A percentile compares a stretch with the other conserved stretches of the same genome.
Conservation (phyloP, 1,140 invertebrate species). For the Neodiprion virginianus region DNA sequence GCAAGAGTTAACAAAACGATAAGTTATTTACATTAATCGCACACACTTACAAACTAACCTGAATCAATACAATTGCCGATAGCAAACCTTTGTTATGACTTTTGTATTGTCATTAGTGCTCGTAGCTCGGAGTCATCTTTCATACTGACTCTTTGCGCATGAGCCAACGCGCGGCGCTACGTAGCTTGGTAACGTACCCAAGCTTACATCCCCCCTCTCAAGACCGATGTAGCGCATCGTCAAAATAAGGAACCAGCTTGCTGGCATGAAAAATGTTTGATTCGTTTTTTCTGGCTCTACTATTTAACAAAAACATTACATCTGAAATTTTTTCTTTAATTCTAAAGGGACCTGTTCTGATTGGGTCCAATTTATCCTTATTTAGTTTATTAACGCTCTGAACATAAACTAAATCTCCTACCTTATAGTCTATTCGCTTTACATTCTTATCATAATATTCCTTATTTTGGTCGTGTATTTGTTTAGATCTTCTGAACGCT, state of each 20-base stretch:
- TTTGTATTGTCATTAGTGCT: too few species aligned
- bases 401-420: conserved; percentile 26
- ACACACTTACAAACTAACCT: too few species aligned
- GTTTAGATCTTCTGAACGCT: conserved; percentile 25
- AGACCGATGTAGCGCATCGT: too few species aligned
- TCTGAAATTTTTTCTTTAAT: conserved; percentile 27
- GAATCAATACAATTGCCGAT: too few species aligned
- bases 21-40: too few species aligned
- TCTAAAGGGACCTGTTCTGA: conserved; percentile 23
- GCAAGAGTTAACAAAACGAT: too few species aligned
- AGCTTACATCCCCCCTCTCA: too few species aligned
- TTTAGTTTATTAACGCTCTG: conserved; percentile 23
- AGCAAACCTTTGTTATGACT: too few species aligned
- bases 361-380: conserved; percentile 23
- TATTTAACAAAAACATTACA: conserved; percentile 19
- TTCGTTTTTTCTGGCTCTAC: conserved; percentile 9
- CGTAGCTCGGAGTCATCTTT: too few species aligned
- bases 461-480: conserved; percentile 29
- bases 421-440: conserved; percentile 17
- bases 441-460: conserved; percentile 28
- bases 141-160: too few species aligned
- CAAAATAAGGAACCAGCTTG: conserved; percentile 9
- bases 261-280: conserved; percentile 7
- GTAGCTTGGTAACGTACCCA: too few species aligned
- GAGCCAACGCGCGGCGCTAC: too few species aligned